phyloP scores from a whole-genome alignment of 1,140 invertebrate species.

The Acromyrmex heyeri region DNA sequence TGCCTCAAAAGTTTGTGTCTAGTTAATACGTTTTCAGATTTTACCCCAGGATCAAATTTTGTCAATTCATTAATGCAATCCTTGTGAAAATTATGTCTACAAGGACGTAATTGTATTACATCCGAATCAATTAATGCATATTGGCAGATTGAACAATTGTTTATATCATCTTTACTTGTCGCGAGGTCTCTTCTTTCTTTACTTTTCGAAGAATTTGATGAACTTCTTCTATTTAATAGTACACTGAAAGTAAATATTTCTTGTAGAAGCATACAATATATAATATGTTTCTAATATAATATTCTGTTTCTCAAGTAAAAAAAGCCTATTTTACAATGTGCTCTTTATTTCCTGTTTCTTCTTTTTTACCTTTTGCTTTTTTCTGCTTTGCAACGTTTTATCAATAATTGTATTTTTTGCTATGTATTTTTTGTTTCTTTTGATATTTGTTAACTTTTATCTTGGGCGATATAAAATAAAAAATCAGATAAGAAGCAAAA shows the following conservation, averaged over 20 bases:
- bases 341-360: too few relatives aligned
- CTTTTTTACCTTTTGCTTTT: too few relatives aligned
- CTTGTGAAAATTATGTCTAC: constrained; percentile 47
- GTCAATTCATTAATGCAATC: constrained; percentile 20
- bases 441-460: too few relatives aligned
- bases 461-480: too few relatives aligned
- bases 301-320: not conserved
- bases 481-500: too few relatives aligned
- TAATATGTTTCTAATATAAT: constrained; percentile 13
- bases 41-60: constrained; percentile 31
- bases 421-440: too few relatives aligned
- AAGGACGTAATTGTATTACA: constrained; percentile 21
- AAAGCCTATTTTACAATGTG: not conserved
- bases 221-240: constrained; percentile 35
- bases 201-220: constrained; percentile 28
- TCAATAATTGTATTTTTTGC: too few relatives aligned
- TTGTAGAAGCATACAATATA: not conserved
- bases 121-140: constrained; percentile 20
- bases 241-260: constrained; percentile 33
- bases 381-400: too few relatives aligned
- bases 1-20: not conserved
- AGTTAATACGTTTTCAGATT: not conserved
- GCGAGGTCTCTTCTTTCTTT: not conserved
- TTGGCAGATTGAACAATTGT: constrained; percentile 56
- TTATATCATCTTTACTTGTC: constrained; percentile 38